phyloP scores from a whole-genome alignment of 2,113 vertebrate species.

The Amphiprion ocellaris region DNA sequence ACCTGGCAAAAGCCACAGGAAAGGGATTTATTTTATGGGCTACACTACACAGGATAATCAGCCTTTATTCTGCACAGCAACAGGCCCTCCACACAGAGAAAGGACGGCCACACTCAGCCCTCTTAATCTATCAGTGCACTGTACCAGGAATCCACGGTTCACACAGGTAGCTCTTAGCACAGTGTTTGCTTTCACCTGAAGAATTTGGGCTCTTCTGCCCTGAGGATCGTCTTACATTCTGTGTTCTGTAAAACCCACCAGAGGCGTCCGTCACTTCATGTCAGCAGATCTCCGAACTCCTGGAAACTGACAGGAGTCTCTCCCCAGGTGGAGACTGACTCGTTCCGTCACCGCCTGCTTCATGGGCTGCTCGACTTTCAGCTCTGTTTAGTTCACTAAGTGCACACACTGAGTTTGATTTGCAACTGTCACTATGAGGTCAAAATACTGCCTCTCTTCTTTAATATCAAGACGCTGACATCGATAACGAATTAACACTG shows the following conservation, averaged over 20 bases:
- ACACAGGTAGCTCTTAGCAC: slow-evolving; percentile 18
- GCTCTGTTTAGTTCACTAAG: neutral
- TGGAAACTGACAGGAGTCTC: slow-evolving; percentile 44
- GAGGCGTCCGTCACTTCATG: slow-evolving; percentile 63
- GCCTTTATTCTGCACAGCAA: slow-evolving; percentile 52
- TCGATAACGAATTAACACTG: neutral
- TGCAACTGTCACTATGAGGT: neutral
- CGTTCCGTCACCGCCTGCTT: slow-evolving; percentile 17
- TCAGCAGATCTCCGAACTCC: slow-evolving; percentile 55
- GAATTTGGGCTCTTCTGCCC: slow-evolving; percentile 28
- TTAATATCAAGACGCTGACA: neutral
- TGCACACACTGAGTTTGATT: neutral
- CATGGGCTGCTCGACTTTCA: slow-evolving; percentile 25
- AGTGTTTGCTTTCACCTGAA: slow-evolving; percentile 43
- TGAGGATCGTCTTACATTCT: slow-evolving; percentile 35
- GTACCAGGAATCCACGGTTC: slow-evolving; percentile 34
- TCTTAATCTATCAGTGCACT: slow-evolving; percentile 68
- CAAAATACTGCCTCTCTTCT: neutral
- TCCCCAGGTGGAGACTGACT: slow-evolving; percentile 46
- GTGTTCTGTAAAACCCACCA: slow-evolving; percentile 54
- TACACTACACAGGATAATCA: slow-evolving; percentile 55
- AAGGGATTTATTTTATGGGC: slow-evolving; percentile 65
- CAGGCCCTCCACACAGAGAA: slow-evolving; percentile 42
- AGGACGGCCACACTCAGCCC: slow-evolving; percentile 24
- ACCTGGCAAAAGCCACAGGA: slow-evolving; percentile 67